Evolutionary conservation across 2,888 invertebrate genomes (phyloP), one percentile per base, ranked within the genome.

Genomic region (Camponotus fellah): DNA sequence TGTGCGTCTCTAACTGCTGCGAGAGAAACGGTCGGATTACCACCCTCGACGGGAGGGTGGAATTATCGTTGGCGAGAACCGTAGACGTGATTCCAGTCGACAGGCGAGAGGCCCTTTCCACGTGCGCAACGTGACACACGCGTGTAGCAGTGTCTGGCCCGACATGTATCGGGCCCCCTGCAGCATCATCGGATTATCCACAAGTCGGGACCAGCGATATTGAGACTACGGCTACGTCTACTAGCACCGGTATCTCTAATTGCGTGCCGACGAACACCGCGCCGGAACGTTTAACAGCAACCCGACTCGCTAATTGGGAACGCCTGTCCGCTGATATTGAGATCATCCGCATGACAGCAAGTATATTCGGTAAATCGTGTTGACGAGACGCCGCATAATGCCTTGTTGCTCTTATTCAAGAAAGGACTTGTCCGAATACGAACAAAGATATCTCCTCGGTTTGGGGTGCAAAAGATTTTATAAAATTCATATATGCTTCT

Each of bases 1-100:
- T 66, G 76, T 79, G 69, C 85, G 89, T 84, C 87, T 88, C 12
- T 26, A 53, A 53, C 53, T n/a, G 80, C 89, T 77, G 80, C 87
- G 85, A 60, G 83, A 89, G 83, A 89, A 77, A 79, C 43, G 71
- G 79, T 82, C 80, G 65, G 84, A 89, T 89, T 85, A 89, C 82
- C 80, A n/a, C 72, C 81, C 87, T 65, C 43, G 46, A 17, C n/a
- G 26, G 5, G 5, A 17, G 46, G 14, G 14, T n/a, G 58, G 12
- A 46, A 58, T 58, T 34, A 58, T 14, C 56, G 34, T 32, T 56
- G 26, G 26, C 56, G 37, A n/a, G 43, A 6, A 32, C 34, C 56
- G 26, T 46, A 58, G 21, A 26, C 53, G 43, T 56, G 71, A 79
- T 79, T 37, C 34, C 43, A 21, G 12, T 43, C 26, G 9, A 26